These are phyloP conservation scores for Ectemnius lituratus DNA, from an alignment of 2,888 invertebrate species.

Conservation along the genomic window DNA sequence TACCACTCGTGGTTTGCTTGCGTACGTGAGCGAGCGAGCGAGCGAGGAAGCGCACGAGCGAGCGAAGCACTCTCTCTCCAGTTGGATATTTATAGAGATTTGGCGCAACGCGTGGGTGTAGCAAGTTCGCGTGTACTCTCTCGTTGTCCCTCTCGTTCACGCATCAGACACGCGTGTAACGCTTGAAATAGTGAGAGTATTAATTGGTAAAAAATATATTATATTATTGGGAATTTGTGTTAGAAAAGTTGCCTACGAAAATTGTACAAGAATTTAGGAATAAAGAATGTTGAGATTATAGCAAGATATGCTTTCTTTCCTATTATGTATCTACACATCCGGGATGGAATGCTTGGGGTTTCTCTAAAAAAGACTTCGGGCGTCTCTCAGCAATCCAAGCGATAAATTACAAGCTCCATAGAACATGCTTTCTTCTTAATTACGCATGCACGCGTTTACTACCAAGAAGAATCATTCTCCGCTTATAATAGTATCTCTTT, in stretches of 20 bases:
- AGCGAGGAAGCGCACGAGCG: not conserved
- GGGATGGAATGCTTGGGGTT: not conserved
- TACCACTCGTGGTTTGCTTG: too few relatives aligned
- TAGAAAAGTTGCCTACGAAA: too few relatives aligned
- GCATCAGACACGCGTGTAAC: constrained; percentile 25
- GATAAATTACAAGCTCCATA: constrained; percentile 4
- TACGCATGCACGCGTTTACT: not conserved
- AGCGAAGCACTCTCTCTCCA: constrained; percentile 32
- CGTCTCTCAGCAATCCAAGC: not conserved
- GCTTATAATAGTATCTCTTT: too few relatives aligned
- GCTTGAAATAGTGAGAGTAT: too few relatives aligned
- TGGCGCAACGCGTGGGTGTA: constrained; percentile 60
- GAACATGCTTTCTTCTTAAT: constrained; percentile 7
- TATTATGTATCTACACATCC: not conserved
- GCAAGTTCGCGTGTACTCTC: constrained; percentile 52
- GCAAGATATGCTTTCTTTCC: constrained; percentile 2
- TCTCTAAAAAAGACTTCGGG: not conserved
- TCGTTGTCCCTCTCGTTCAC: constrained; percentile 42
- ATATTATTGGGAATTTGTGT: too few relatives aligned
- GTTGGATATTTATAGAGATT: constrained; percentile 64
- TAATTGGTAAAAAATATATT: too few relatives aligned
- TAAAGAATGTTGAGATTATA: too few relatives aligned
- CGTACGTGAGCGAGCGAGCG: constrained; percentile 1
- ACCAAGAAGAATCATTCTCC: not conserved
- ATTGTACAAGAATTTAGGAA: too few relatives aligned